phyloP scores from a whole-genome alignment of 2,797 vertebrate species.

The Coracias cyanogaster region DNA sequence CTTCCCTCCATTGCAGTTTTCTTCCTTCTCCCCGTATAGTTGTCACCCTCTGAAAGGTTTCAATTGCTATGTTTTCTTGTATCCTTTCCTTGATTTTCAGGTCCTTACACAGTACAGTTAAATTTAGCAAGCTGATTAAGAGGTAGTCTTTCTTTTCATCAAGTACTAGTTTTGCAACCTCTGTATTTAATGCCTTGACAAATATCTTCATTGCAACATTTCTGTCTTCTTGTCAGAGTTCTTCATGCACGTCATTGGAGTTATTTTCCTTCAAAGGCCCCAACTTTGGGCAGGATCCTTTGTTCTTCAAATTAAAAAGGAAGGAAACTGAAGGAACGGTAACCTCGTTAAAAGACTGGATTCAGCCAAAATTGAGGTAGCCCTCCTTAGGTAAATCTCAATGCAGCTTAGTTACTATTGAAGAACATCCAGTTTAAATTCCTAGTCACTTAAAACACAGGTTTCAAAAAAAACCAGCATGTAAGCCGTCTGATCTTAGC shows the following conservation, averaged over 20 bases:
- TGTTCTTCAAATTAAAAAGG: background rate
- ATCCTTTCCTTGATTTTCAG: background rate
- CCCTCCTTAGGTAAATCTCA: background rate
- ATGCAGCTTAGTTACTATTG: background rate
- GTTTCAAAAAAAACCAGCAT: background rate
- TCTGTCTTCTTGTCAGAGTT: background rate
- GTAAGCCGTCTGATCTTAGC: background rate
- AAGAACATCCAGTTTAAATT: background rate
- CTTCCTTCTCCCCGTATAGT: background rate
- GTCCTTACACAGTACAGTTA: background rate
- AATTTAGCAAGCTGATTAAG: background rate
- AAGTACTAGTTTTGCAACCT: background rate
- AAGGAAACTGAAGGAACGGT: background rate
- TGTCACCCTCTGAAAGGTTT: background rate
- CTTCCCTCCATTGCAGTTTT: background rate
- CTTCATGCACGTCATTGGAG: background rate
- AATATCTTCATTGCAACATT: background rate
- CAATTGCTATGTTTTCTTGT: background rate
- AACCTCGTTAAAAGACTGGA: background rate
- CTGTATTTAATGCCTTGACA: background rate
- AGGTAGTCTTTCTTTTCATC: background rate
- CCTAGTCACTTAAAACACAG: background rate
- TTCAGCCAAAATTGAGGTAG: background rate
- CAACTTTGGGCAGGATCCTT: background rate
- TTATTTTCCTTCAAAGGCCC: background rate